phyloP scores from a whole-genome alignment of 2,888 invertebrate species.

The Chorisops tibialis region DNA sequence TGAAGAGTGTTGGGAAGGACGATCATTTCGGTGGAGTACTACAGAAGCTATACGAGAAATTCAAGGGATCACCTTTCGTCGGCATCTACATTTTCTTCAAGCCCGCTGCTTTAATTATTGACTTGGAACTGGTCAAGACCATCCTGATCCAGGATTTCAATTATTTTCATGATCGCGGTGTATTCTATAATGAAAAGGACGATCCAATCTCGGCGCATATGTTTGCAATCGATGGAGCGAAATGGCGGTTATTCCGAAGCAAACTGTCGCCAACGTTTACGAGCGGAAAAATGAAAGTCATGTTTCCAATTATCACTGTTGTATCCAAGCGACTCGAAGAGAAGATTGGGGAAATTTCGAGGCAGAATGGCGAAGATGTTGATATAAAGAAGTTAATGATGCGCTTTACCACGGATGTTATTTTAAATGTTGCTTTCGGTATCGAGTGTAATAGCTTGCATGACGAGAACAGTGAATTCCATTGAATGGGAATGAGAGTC shows the following conservation, averaged over 20 bases:
- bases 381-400: slow-evolving; percentile 52
- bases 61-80: slow-evolving; percentile 34
- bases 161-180: slow-evolving; percentile 47
- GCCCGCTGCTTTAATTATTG: slow-evolving; percentile 31
- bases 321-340: slow-evolving; percentile 31
- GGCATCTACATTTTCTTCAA: slow-evolving; percentile 17
- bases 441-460: slow-evolving; percentile 52
- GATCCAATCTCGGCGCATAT: slow-evolving; percentile 50
- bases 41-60: slow-evolving; percentile 37
- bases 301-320: slow-evolving; percentile 42
- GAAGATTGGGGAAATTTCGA: slow-evolving; percentile 34
- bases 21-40: too few relatives aligned
- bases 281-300: slow-evolving; percentile 51
- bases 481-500: slow-evolving; percentile 38
- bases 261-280: slow-evolving; percentile 55
- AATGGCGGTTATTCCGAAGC: slow-evolving; percentile 53
- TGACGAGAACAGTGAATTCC: slow-evolving; percentile 49
- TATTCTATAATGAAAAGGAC: slow-evolving; percentile 44
- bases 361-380: slow-evolving; percentile 33
- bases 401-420: slow-evolving; percentile 55
- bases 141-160: slow-evolving; percentile 50
- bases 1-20: too few relatives aligned
- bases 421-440: slow-evolving; percentile 54
- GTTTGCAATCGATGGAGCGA: slow-evolving; percentile 47
- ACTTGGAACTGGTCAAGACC: slow-evolving; percentile 38